Evolutionary conservation across 2,113 vertebrate species (phyloP).

Genomic region (Myodes glareolus): DNA sequence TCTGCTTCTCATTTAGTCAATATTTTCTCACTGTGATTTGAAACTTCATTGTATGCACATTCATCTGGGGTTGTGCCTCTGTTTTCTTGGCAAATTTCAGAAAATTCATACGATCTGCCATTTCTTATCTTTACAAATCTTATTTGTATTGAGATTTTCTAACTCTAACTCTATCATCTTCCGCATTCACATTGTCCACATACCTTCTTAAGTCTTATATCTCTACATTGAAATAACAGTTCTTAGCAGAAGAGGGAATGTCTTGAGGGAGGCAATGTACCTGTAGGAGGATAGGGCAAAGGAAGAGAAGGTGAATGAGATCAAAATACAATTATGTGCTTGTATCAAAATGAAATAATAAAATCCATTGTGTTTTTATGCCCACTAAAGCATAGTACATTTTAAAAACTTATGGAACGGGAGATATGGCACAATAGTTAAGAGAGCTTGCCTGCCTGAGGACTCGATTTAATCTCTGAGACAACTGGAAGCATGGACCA

Average conservation of each 20-base stretch:
- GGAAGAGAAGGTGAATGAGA: neutral
- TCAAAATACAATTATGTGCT: neutral
- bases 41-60: neutral
- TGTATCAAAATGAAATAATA: neutral
- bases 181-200: neutral
- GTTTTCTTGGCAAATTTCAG: neutral
- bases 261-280: neutral
- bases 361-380: neutral
- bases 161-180: neutral
- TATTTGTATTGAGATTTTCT: neutral
- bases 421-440: neutral
- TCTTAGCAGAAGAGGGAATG: neutral
- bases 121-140: neutral
- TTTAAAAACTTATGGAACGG: neutral
- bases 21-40: neutral
- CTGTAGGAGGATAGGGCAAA: neutral
- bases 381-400: neutral
- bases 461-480: neutral
- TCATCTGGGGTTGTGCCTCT: neutral
- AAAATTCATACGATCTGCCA: neutral
- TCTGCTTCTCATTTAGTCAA: neutral
- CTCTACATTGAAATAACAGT: neutral
- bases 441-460: neutral
- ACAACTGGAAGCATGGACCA: neutral
- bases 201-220: neutral